Base-by-base conservation (phyloP, 2,888 invertebrate species). In the Leucophenga montana region DNA sequence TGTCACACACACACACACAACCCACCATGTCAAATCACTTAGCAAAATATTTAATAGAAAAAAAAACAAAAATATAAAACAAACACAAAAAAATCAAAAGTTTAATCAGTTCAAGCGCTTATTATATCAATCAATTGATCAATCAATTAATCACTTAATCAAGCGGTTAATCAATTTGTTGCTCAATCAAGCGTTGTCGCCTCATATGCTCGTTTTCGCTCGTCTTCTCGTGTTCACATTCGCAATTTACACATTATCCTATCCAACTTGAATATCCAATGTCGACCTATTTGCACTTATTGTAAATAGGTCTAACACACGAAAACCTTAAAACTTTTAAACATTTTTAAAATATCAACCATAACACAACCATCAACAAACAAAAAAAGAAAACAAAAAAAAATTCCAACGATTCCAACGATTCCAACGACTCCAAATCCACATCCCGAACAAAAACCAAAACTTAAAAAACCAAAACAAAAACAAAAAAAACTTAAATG, bases 401-500 rank as follows among this genome's bases (percentile, higher is more conserved):
- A 65, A 39, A 59, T 27, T 13, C 18, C n/a, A n/a, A n/a, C n/a
- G 6, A 46, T 27, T 16, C 16, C 48, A 53, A 54, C 39, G 33
- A 57, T 70, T 72, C 68, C 73, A 74, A 69, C 67, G 75, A 71
- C 54, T 46, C 71, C 69, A 68, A 50, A 71, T 71, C 67, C 66
- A 67, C 56, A 65, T 53, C 78, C 79, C 77, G 74, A 77, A 77
- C 76, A 72, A 72, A 77, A 79, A 75, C 66, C 67, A 59, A 66
- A 70, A 44, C 65, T 22, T 39, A 59, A 70, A 62, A 11, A 54
- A 67, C 56, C 67, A 33, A 53, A 68, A 39, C 77, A 80, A 57
- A 80, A 80, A 73, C 73, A 73, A 80, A 57, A 80, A 80, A 73
- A 74, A 73, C 69, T 74, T 82, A 20, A 39, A 18, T 67, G 31